phyloP scores from a whole-genome alignment of 1,140 invertebrate species.

The Orchestia grillus region DNA sequence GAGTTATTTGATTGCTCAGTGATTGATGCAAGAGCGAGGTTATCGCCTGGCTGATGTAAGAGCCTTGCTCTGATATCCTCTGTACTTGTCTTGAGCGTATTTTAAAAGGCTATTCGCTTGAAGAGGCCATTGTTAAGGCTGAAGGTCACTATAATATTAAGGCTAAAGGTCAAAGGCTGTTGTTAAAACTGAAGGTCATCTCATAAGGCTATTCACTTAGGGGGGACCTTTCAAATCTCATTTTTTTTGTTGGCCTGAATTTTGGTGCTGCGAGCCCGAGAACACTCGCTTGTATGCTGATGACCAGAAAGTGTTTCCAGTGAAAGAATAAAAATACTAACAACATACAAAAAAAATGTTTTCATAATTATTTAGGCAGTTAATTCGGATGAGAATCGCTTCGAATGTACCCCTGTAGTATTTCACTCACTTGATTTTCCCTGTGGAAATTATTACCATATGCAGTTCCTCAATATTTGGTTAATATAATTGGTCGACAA shows the following conservation, averaged over 20 bases:
- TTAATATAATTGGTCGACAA: neutral
- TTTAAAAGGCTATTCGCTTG: neutral
- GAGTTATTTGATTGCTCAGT: neutral
- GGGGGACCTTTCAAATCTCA: neutral
- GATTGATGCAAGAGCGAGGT: neutral
- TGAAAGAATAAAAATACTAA: neutral
- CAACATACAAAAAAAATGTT: neutral
- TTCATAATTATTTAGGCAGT: neutral
- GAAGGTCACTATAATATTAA: too few species aligned
- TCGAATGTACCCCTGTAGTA: too few species aligned
- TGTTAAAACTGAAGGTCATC: too few species aligned
- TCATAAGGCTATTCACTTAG: neutral
- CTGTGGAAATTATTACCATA: too few species aligned
- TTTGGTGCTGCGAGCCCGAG: neutral
- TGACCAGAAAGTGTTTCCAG: neutral
- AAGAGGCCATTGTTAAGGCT: too few species aligned
- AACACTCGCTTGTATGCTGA: neutral
- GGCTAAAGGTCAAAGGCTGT: too few species aligned
- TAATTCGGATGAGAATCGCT: too few species aligned
- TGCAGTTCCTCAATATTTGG: too few species aligned
- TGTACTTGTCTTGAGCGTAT: neutral
- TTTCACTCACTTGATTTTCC: too few species aligned
- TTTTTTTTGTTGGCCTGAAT: neutral
- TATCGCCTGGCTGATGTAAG: neutral
- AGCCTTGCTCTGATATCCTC: neutral